Evolutionary conservation across 2,888 invertebrate species (phyloP), one percentile per base, ranked within the genome.

Genomic region (Copidosoma aretas): DNA sequence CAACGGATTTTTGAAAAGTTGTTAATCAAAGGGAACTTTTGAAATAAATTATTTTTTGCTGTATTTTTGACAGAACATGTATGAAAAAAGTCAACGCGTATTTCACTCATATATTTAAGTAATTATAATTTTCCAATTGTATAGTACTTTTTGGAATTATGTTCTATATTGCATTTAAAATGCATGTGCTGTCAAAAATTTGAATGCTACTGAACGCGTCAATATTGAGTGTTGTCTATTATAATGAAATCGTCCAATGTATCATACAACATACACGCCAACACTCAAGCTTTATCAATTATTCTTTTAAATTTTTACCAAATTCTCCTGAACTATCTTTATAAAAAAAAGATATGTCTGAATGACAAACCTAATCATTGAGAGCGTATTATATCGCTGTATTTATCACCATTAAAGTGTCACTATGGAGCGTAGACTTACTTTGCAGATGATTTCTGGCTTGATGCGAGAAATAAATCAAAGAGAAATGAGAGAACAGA

Each of bases 401-500:
- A 67, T 67, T 64, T 67, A 64, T 64, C 57, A 57, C 64, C 49
- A 63, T 66, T 24, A 46, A 21, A 19, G 58, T 53, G 61, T 58
- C 64, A 64, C 64, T 71, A 64, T 19, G 49, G 15, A 58, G 43
- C 25, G 61, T 63, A 68, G 63, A 64, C 59, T 67, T 63, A 71
- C 61, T 71, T 71, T 46, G 66, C 64, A 68, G 66, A 25, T 22
- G 19, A 52, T 68, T 68, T 71, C 68, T 71, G 63, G 71, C 71
- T 67, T 69, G 68, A 68, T 64, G 71, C 68, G 54, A 69, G 68
- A 71, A 71, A 67, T 51, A 46, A 60, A 43, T 61, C 24, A 64
- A 19, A 56, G 49, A 57, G 14, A 49, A 49, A 67, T 43, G 57
- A 41, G 59, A 71, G n/a, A 12, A 52, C 21, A 52, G 52, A 52